Evolutionary conservation across 2,113 vertebrate species (phyloP).

Genomic region (Ibidorhyncha struthersii): DNA sequence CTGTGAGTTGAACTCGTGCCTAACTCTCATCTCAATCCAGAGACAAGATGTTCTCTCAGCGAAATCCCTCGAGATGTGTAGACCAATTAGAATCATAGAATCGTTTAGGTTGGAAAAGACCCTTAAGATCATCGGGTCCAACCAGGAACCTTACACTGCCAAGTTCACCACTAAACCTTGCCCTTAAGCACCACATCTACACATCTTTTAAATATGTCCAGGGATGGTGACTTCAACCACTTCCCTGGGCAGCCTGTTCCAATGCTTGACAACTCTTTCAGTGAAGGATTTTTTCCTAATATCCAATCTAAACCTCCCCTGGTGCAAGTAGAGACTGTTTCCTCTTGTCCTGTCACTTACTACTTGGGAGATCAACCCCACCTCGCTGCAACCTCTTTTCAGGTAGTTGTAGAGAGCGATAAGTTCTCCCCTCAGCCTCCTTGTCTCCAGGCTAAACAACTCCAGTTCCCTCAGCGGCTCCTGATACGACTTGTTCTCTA

Average conservation of each 20-base stretch:
- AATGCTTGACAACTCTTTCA: background rate
- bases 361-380: background rate
- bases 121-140: background rate
- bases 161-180: background rate
- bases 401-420: background rate
- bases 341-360: background rate
- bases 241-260: background rate
- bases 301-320: background rate
- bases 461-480: background rate
- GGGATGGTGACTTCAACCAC: background rate
- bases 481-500: background rate
- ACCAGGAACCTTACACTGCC: background rate
- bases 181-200: background rate
- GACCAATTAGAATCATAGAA: background rate
- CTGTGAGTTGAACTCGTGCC: background rate
- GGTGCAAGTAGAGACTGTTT: background rate
- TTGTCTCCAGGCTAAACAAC: background rate
- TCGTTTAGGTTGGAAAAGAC: background rate
- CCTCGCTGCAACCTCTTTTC: background rate
- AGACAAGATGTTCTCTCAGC: background rate
- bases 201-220: background rate
- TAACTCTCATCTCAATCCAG: background rate
- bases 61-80: accelerated
- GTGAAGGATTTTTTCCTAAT: background rate
- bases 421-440: background rate